Conservation (phyloP, 2,888 invertebrate species). For the Andrena marginata region DNA sequence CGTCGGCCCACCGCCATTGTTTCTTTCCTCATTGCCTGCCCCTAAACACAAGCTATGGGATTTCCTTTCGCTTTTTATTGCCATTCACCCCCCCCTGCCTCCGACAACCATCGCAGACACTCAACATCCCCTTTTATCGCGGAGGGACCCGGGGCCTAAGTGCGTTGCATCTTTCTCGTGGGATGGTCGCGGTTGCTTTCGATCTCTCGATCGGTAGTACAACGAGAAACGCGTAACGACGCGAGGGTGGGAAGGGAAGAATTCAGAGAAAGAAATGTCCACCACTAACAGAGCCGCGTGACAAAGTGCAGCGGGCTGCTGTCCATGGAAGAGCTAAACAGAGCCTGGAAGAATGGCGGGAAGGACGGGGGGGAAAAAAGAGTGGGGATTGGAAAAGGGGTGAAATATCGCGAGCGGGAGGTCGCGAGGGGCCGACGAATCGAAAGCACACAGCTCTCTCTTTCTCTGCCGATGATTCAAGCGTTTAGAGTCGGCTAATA, state of each 20-base stretch:
- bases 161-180: neutral
- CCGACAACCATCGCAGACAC: neutral
- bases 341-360: neutral
- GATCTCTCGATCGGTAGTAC: neutral
- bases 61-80: slow-evolving; percentile 34
- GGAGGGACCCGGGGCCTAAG: neutral
- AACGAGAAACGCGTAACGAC: neutral
- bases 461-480: slow-evolving; percentile 64
- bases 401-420: slow-evolving; percentile 14
- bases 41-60: slow-evolving; percentile 8
- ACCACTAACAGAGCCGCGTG: neutral
- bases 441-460: slow-evolving; percentile 69
- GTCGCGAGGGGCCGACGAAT: slow-evolving; percentile 57
- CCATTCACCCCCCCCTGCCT: neutral
- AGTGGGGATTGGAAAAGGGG: neutral
- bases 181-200: neutral
- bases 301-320: neutral
- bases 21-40: slow-evolving; percentile 33
- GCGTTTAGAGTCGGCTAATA: slow-evolving; percentile 74
- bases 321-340: neutral
- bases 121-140: neutral
- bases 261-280: neutral
- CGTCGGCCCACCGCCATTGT: slow-evolving; percentile 23
- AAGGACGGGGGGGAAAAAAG: neutral
- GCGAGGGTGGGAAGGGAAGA: neutral